Conservation (phyloP, 2,113 vertebrate species). For the Tapirus terrestris region DNA sequence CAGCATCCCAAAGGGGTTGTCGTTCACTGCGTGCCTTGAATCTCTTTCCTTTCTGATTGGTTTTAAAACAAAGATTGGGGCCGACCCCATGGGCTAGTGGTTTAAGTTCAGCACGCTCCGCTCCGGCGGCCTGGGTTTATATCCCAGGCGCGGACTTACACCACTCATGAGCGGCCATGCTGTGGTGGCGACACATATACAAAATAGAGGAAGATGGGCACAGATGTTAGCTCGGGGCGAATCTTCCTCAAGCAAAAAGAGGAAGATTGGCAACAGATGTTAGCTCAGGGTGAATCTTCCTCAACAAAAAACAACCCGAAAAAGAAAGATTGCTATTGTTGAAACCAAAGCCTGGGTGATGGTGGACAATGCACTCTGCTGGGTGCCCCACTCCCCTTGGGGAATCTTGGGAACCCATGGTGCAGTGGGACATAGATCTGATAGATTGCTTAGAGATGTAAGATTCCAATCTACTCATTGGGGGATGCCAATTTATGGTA, state of each 20-base stretch:
- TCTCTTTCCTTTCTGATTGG: not conserved
- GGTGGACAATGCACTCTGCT: not conserved
- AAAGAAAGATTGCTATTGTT: not conserved
- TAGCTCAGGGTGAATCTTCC: too few species aligned
- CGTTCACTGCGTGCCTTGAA: not conserved
- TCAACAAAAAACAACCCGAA: not conserved
- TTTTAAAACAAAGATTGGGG: constrained; percentile 19
- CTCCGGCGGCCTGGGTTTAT: too few species aligned
- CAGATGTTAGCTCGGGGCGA: too few species aligned
- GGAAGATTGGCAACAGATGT: too few species aligned
- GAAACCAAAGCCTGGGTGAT: not conserved
- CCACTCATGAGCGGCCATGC: too few species aligned
- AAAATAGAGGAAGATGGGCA: too few species aligned
- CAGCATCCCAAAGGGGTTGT: not conserved
- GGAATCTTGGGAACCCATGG: not conserved
- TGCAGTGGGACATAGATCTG: not conserved
- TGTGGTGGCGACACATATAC: too few species aligned
- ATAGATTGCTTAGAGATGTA: not conserved
- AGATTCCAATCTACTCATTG: not conserved
- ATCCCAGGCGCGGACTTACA: too few species aligned
- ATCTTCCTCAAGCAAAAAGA: too few species aligned
- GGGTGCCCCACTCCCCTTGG: not conserved
- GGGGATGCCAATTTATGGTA: not conserved
- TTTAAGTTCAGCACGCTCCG: too few species aligned
- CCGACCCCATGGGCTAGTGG: too few species aligned